Evolutionary conservation across 2,797 vertebrate genomes (phyloP), one percentile per base, ranked within the genome.

Genomic region (Borostomias antarcticus): DNA sequence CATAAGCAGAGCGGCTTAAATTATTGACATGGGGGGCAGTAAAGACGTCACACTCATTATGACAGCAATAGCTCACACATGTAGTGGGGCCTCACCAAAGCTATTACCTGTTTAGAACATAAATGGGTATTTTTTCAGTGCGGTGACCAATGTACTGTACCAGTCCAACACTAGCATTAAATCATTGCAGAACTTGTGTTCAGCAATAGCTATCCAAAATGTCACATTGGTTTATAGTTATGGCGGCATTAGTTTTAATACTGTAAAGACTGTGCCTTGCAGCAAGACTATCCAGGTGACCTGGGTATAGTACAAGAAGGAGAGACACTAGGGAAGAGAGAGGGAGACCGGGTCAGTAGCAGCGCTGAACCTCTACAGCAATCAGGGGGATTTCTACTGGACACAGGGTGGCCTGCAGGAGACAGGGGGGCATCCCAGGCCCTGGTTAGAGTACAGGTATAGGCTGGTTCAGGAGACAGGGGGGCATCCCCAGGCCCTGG

Each of bases 1-100:
- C 43, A 32, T 43, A n/a, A 43, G n/a, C 45, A 32, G 53, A 45
- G 19, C 23, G 40, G 57, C 21, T 48, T 52, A 33, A 56, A 60
- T 11, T 28, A 23, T 21, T 58, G 26, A 58, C 51, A 50, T 47
- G 43, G 29, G 57, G 23, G 57, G 37, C 45, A 43, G n/a, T 29
- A 64, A 45, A 47, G 28, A 30, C 25, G 50, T 32, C 51, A 19
- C 10, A 50, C 51, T 40, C 35, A 50, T 43, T 53, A 57, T n/a
- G 23, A 21, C 51, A 40, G 51, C 21, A 29, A 21, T 25, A 32
- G 28, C 51, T 54, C 63, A 56, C 33, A 54, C 19, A 21, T 56
- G 47, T 47, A 17, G 5, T 4, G 9, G 9, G 28, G 10, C 53
- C 28, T 5, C 40, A 47, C n/a, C 17, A 35, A 48, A 67, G 23